Evolutionary conservation across 2,113 vertebrate genomes (phyloP).

Genomic region (Haplochromis vanheusdeni): DNA sequence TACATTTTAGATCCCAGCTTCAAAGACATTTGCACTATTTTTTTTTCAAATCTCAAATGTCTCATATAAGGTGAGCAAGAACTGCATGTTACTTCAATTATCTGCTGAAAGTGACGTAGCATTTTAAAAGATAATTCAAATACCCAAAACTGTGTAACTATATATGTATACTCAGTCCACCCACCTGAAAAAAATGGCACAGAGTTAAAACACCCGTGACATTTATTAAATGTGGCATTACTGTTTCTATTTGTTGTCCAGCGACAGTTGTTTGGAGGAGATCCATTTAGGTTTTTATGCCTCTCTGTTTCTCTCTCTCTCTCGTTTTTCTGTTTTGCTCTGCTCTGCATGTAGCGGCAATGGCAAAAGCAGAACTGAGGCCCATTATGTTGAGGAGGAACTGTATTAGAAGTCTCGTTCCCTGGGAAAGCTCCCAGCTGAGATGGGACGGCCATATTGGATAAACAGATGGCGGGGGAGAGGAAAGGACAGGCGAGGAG

Average conservation of each 20-base stretch:
- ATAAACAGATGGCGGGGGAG: slow-evolving; percentile 74
- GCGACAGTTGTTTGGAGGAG: slow-evolving; percentile 56
- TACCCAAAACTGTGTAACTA: neutral
- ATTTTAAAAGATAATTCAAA: neutral
- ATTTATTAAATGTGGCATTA: slow-evolving; percentile 53
- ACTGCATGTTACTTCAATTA: neutral
- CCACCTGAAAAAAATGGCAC: slow-evolving; percentile 51
- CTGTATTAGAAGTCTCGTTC: slow-evolving; percentile 65
- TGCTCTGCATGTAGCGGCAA: slow-evolving; percentile 56
- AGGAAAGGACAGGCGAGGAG: slow-evolving; percentile 55
- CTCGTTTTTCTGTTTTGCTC: slow-evolving; percentile 14
- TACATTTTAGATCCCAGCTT: neutral
- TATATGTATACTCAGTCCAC: slow-evolving; percentile 52
- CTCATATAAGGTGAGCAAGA: neutral
- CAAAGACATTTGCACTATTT: neutral
- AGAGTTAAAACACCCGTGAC: slow-evolving; percentile 36
- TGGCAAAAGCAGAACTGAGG: slow-evolving; percentile 72
- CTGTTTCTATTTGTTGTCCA: slow-evolving; percentile 60
- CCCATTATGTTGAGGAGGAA: slow-evolving; percentile 64
- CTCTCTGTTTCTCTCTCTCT: slow-evolving; percentile 4
- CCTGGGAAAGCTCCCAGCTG: slow-evolving; percentile 69
- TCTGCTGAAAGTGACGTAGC: neutral
- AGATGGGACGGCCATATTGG: slow-evolving; percentile 67
- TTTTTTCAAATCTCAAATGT: neutral
- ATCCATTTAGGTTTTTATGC: slow-evolving; percentile 35